phyloP scores from a whole-genome alignment of 2,113 vertebrate species.

The Nipponia nippon region DNA sequence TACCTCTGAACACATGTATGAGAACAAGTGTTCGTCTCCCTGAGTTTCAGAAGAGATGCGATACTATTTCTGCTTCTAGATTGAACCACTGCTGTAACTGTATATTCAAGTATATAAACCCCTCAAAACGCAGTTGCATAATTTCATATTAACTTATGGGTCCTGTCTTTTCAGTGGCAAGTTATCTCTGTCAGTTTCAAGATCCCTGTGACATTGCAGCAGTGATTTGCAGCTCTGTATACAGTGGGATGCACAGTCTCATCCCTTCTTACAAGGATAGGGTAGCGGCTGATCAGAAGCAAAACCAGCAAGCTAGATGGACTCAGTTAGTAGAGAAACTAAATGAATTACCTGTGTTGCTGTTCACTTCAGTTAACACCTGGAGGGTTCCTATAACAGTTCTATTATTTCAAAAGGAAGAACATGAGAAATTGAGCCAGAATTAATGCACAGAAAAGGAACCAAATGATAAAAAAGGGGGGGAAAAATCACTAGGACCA shows the following conservation, averaged over 20 bases:
- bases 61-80: not conserved
- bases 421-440: not conserved
- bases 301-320: not conserved
- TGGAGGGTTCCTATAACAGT: not conserved
- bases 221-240: not conserved
- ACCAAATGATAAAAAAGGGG: not conserved
- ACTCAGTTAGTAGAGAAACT: not conserved
- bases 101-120: not conserved
- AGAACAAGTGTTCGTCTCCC: not conserved
- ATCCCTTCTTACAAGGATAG: not conserved
- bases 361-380: not conserved
- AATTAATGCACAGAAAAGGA: not conserved
- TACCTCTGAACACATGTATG: not conserved
- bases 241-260: not conserved
- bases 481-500: fast-evolving
- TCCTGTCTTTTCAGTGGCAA: not conserved
- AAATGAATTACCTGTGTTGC: not conserved
- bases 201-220: not conserved
- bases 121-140: not conserved
- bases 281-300: not conserved
- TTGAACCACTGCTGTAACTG: not conserved
- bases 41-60: not conserved
- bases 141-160: not conserved
- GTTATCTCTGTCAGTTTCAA: not conserved
- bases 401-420: not conserved